Base-by-base conservation (phyloP, 2,113 vertebrate genomes). In the Probosciger aterrimus region DNA sequence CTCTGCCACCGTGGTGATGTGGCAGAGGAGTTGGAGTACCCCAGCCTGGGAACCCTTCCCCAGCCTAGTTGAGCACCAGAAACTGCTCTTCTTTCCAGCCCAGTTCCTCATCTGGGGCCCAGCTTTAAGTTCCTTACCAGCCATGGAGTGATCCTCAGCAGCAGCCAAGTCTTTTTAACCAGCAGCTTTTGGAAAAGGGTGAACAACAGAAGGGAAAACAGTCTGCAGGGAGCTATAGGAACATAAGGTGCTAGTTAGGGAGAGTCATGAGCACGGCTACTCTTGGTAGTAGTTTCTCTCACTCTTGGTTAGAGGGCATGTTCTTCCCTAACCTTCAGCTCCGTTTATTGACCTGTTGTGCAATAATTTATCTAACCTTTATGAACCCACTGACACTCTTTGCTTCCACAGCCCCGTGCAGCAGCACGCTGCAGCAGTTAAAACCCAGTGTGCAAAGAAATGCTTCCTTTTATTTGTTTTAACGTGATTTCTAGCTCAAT, bases 221-320 rank as follows among this genome's bases (percentile, higher is more conserved):
- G 4, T 2, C 70, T 87, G 23, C 71, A 19, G 23, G 71, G 90
- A 74, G 88, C 59, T 41, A 0, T 9, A 55, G 87, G 52, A 47
- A 33, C 4, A 0, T 5, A 6, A 73, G 76, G 3, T 33, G 49
- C 13, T 59, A 0, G 5, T 49, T 11, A 78, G 76, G 52, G 65
- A 78, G 46, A 82, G 62, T 7, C 49, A 2, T 3, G 52, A 82
- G 39, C 39, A 17, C 6, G 2, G 31, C 81, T 77, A 3, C 73
- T 69, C n/a, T 1, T 47, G n/a, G 37, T 5, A 17, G 70, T 3
- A 68, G 24, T 11, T 85, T 30, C 73, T 90, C 17, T 77, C 23
- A 12, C 69, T 64, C 63, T 23, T 57, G 17, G 37, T n/a, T 70
- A 41, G 39, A 27, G 63, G 25, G 43, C 31, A 44, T 2, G 1